These are phyloP conservation scores for Aptenodytes patagonicus DNA, from an alignment of 2,113 vertebrate genomes.

Conservation along the genomic window DNA sequence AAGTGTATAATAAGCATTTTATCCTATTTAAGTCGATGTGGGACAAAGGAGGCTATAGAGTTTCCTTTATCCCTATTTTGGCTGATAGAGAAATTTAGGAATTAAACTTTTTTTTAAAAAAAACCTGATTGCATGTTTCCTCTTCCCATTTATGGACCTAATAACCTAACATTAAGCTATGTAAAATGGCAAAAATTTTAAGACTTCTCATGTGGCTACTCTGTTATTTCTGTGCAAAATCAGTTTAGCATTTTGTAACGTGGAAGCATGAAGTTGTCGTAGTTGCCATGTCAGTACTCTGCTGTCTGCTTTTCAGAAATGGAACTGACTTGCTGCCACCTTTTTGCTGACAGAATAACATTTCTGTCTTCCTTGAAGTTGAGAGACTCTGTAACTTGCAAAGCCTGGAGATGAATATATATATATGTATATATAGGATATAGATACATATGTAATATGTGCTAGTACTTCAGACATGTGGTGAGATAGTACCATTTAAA, in stretches of 20 bases:
- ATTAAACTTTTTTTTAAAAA: background rate
- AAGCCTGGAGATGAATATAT: background rate
- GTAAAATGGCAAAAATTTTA: background rate
- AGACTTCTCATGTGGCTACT: background rate
- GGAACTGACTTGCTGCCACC: background rate
- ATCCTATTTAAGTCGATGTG: background rate
- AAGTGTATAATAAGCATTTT: background rate
- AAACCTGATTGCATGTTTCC: background rate
- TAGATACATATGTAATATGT: background rate
- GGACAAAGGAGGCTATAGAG: background rate
- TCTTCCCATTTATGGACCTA: background rate
- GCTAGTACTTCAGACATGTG: background rate
- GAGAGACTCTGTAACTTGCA: background rate
- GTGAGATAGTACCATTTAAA: background rate
- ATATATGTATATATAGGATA: background rate
- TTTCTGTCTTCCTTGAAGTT: background rate
- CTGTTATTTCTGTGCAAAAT: background rate
- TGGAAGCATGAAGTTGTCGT: background rate
- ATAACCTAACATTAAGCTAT: background rate
- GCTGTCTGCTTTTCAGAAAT: background rate
- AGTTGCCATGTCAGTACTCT: background rate
- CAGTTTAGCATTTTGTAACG: background rate
- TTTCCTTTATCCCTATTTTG: background rate
- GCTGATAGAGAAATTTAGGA: background rate
- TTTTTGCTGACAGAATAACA: background rate